Conservation (phyloP, 2,888 invertebrate species). For the Furcula furcula region DNA sequence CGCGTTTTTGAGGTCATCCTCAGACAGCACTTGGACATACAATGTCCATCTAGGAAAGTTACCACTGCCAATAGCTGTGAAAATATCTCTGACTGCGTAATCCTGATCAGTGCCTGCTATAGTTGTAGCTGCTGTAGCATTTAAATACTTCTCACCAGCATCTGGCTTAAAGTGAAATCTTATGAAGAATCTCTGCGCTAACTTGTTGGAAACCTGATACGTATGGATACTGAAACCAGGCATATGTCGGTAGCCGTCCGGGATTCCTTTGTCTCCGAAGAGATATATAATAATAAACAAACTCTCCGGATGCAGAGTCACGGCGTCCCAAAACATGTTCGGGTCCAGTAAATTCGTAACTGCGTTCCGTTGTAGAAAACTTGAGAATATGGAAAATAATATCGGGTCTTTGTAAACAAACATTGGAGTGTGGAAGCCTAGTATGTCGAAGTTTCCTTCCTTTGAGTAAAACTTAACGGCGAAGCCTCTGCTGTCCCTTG, state of each 20-base stretch:
- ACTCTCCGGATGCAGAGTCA: conserved; percentile 90
- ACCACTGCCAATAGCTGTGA: conserved; percentile 88
- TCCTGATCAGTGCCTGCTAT: conserved; percentile 90
- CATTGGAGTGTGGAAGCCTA: conserved; percentile 93
- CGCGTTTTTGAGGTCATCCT: conserved; percentile 87
- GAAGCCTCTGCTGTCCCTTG: conserved; percentile 93
- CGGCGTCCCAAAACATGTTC: conserved; percentile 96
- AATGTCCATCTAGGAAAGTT: conserved; percentile 88
- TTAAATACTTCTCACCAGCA: conserved; percentile 90
- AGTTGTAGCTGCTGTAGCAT: conserved; percentile 83
- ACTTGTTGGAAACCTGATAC: conserved; percentile 90
- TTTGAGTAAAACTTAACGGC: conserved; percentile 95
- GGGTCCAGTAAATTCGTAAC: conserved; percentile 91
- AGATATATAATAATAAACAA: conserved; percentile 91
- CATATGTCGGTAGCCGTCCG: conserved; percentile 94
- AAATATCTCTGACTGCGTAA: conserved; percentile 91
- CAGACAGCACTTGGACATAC: conserved; percentile 91
- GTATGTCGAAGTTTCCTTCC: conserved; percentile 94
- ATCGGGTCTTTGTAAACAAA: conserved; percentile 94
- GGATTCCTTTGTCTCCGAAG: conserved; percentile 93
- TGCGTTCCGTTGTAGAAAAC: conserved; percentile 96
- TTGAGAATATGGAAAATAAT: conserved; percentile 94
- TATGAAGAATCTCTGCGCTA: conserved; percentile 85
- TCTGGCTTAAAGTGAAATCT: conserved; percentile 93
- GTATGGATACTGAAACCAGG: conserved; percentile 96